Percentiles rank a stretch among this genome's conserved stretches.
These are phyloP conservation scores for Dryobates pubescens DNA, from an alignment of 2,797 vertebrate species.

Conservation along the genomic window DNA sequence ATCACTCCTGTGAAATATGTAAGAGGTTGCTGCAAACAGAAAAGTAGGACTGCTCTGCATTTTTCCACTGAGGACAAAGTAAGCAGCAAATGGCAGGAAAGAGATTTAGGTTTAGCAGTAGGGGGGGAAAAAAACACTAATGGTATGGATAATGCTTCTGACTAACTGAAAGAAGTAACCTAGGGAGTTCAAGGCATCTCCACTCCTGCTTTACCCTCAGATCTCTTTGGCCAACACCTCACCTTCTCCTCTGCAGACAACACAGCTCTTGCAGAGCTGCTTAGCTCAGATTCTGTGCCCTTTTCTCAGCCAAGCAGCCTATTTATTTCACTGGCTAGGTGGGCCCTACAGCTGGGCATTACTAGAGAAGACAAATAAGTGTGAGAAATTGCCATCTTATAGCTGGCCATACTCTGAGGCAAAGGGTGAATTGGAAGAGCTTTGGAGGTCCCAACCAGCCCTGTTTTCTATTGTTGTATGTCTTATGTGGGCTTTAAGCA, in stretches of 20 bases:
- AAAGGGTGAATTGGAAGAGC: background rate
- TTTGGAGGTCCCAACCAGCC: background rate
- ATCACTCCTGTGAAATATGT: background rate
- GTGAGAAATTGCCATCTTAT: background rate
- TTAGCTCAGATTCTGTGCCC: background rate
- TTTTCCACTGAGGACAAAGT: background rate
- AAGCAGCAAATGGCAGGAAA: background rate
- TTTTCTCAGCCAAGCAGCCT: background rate
- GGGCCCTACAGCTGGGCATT: background rate
- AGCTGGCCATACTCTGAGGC: background rate
- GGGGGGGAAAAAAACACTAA: background rate
- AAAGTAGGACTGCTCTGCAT: background rate
- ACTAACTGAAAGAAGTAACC: background rate
- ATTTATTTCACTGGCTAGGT: background rate
- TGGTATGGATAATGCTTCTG: background rate
- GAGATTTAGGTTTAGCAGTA: background rate
- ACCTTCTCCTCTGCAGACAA: background rate
- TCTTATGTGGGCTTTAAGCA: background rate
- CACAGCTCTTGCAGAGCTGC: background rate
- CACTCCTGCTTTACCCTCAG: background rate
- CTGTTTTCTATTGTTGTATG: background rate
- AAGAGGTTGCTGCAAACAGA: background rate
- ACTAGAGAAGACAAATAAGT: background rate
- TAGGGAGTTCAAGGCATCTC: background rate
- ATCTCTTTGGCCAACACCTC: background rate